These are phyloP conservation scores for Ctenopoma kingsleyae DNA, from an alignment of 2,797 vertebrate genomes.

Conservation along the genomic window DNA sequence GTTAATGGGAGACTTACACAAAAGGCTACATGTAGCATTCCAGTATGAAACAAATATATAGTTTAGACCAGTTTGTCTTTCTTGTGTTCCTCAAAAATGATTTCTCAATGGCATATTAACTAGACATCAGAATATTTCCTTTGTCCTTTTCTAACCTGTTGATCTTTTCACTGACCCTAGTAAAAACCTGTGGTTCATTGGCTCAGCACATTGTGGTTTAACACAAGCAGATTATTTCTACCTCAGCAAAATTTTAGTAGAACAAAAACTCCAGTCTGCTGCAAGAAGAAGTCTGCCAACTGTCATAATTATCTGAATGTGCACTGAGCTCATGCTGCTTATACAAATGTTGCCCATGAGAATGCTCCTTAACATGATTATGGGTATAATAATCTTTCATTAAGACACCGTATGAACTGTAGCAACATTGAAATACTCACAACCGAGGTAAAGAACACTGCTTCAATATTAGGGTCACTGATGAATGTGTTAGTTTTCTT, in stretches of 20 bases:
- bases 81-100: neutral
- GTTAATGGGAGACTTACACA: slow-evolving; percentile 24
- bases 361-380: neutral
- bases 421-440: neutral
- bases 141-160: neutral
- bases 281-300: slow-evolving; percentile 19
- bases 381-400: neutral
- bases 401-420: neutral
- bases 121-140: neutral
- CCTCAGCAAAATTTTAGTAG: slow-evolving; percentile 4
- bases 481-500: neutral
- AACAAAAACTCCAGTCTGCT: slow-evolving; percentile 45
- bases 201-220: neutral
- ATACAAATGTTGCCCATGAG: slow-evolving; percentile 1
- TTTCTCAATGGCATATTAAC: neutral
- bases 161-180: slow-evolving; percentile 26
- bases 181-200: neutral
- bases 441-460: neutral
- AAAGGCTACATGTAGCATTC: slow-evolving; percentile 48
- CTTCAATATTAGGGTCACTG: neutral
- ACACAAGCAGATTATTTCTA: slow-evolving; percentile 30
- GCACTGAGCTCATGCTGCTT: slow-evolving; percentile 3
- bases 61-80: neutral
- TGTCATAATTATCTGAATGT: neutral
- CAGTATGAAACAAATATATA: slow-evolving; percentile 1